Base-by-base conservation (phyloP, 2,797 vertebrate genomes). In the Momotus momota region DNA sequence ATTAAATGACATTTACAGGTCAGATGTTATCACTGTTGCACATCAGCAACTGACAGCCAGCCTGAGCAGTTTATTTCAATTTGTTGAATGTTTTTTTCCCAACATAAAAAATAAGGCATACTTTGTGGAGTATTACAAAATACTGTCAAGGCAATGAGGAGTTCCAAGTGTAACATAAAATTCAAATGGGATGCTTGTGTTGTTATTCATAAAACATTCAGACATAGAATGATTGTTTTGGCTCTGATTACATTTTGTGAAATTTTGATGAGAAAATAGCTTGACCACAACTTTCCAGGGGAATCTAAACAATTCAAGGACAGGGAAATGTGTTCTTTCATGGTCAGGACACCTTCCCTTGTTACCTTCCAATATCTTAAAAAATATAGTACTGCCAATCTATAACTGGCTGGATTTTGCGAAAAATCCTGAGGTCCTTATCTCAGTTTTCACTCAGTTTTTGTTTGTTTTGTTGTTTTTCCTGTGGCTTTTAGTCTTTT, bases 121-220 rank as follows among this genome's bases (percentile, higher is more conserved):
- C 73, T 79, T 92, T 92, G 71, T 79, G 69, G 92, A 94, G 65
- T 84, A 93, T 65, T 94, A 88, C 13, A 97, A 87, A 74, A 88
- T 64, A 92, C 46, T 95, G 82, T 73, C 82, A 95, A 40, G 66
- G 72, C 78, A 93, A 54, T 73, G 70, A 94, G 40, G 54, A 86
- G 60, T 82, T 97, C 86, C 90, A 96, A 96, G 80, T 88, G 92
- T 62, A 95, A 97, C 81, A 96, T 88, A 97, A 97, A 97, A 97
- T 95, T 86, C 78, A 97, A 97, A 97, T 89, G 65, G 35, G 81
- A 97, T 97, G 86, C 60, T 92, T 17, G 65, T 64, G 62, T 58
- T 78, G 84, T 92, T 95, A 82, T 49, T 94, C 61, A 81, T 95
- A 93, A 97, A 96, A 86, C 81, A 97, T 84, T 75, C 62, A 84